A percentile compares a stretch with the other conserved stretches of the same genome.
Evolutionary conservation across 2,888 invertebrate species (phyloP).

Genomic region (Apamea sordens): DNA sequence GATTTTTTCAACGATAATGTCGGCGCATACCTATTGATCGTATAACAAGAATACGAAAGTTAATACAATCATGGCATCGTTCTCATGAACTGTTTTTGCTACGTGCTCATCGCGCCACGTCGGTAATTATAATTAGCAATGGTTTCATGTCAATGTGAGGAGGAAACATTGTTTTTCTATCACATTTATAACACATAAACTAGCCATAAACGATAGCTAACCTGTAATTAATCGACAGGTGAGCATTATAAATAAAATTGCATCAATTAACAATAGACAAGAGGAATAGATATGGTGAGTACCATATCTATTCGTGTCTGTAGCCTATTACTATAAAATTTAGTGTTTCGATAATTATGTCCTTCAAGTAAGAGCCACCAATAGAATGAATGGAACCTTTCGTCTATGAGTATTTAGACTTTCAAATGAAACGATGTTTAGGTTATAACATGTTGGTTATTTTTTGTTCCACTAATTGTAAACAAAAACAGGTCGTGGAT

Average conservation of each 20-base stretch:
- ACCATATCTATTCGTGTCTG: background rate
- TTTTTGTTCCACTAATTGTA: constrained; percentile 28
- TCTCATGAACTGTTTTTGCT: constrained; percentile 77
- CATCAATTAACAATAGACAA: constrained; percentile 39
- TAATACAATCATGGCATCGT: constrained; percentile 69
- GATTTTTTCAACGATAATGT: constrained; percentile 74
- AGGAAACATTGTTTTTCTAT: constrained; percentile 74
- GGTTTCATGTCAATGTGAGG: constrained; percentile 75
- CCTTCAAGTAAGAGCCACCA: constrained; percentile 5
- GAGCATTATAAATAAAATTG: constrained; percentile 47
- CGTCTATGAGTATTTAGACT: background rate
- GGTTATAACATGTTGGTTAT: constrained; percentile 12
- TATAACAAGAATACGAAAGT: constrained; percentile 66
- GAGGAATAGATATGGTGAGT: constrained; percentile 3
- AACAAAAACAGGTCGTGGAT: constrained; percentile 42
- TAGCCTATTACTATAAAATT: constrained; percentile 8
- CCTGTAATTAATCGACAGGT: constrained; percentile 47
- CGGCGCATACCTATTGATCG: constrained; percentile 74
- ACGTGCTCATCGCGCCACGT: constrained; percentile 70
- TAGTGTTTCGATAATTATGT: constrained; percentile 7
- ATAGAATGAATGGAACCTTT: background rate
- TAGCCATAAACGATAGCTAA: constrained; percentile 48
- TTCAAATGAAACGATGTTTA: constrained; percentile 8
- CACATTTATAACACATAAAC: constrained; percentile 49
- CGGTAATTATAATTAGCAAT: constrained; percentile 77